Evolutionary conservation across 2,113 vertebrate genomes (phyloP).

Genomic region (Bos javanicus): DNA sequence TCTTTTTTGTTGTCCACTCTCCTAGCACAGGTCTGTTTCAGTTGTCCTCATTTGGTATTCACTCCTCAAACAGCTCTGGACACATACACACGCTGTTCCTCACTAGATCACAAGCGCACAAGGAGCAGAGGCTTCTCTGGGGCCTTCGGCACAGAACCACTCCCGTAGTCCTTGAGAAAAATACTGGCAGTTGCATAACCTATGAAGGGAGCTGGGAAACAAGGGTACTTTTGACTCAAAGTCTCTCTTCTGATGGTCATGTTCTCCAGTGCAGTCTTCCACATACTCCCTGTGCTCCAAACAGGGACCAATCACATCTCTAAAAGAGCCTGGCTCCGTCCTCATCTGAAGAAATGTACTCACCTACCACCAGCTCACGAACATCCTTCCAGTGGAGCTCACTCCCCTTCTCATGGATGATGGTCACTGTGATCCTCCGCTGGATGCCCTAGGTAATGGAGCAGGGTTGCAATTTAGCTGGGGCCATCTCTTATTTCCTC

Average conservation of each 20-base stretch:
- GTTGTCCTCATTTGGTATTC: not conserved
- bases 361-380: conserved; percentile 96
- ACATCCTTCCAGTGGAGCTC: conserved; percentile 99
- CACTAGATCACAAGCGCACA: not conserved
- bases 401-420: conserved; percentile 97
- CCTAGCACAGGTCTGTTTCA: not conserved
- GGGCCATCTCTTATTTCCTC: not conserved
- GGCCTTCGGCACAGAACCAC: not conserved
- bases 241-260: not conserved
- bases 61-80: not conserved
- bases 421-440: conserved; percentile 94
- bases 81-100: not conserved
- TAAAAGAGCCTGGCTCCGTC: not conserved
- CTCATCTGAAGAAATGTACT: conserved; percentile 61
- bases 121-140: not conserved
- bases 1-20: not conserved
- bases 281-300: too few species aligned
- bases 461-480: not conserved
- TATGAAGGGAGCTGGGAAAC: not conserved
- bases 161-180: not conserved
- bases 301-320: not conserved
- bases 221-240: not conserved
- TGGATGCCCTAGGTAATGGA: conserved; percentile 91
- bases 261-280: not conserved
- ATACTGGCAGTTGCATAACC: not conserved